Evolutionary conservation across 2,113 vertebrate species (phyloP).

Genomic region (Gymnarchus niloticus): DNA sequence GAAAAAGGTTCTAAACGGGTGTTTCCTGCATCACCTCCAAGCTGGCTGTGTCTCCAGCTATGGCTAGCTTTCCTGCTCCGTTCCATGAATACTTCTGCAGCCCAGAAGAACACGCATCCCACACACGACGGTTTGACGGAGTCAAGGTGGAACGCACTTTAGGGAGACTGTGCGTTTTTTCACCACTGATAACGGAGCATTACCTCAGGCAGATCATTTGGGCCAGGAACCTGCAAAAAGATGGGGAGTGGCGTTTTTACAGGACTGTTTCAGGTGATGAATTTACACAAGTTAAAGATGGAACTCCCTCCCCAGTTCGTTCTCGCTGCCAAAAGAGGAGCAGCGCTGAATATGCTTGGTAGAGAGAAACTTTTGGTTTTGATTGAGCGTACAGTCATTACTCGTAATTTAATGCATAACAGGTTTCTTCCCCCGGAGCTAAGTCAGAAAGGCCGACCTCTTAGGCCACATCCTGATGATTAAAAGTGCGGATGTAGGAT

Average conservation of each 20-base stretch:
- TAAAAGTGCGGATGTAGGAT: neutral
- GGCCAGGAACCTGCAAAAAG: neutral
- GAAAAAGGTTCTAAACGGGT: constrained; percentile 29
- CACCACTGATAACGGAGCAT: constrained; percentile 28
- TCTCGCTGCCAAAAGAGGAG: neutral
- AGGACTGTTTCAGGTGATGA: constrained; percentile 50
- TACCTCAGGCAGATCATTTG: constrained; percentile 20
- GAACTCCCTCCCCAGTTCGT: neutral
- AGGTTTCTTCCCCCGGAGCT: neutral
- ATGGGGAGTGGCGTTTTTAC: constrained; percentile 47
- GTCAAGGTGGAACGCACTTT: constrained; percentile 53
- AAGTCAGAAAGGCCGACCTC: neutral
- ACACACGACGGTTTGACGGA: constrained; percentile 50
- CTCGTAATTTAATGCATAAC: neutral
- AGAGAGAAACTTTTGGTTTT: neutral
- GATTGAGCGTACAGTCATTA: neutral
- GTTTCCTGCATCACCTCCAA: constrained; percentile 39
- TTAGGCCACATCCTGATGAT: neutral
- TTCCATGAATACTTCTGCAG: constrained; percentile 56
- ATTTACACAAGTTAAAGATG: constrained; percentile 48
- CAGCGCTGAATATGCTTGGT: neutral
- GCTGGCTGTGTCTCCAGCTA: constrained; percentile 45
- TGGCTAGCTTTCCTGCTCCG: constrained; percentile 51
- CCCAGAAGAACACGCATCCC: constrained; percentile 52
- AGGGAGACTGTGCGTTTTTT: constrained; percentile 52